A percentile compares a stretch with the other conserved stretches of the same genome.
These are phyloP conservation scores for Myiozetetes cayanensis DNA, from an alignment of 2,113 vertebrate species.

Conservation along the genomic window DNA sequence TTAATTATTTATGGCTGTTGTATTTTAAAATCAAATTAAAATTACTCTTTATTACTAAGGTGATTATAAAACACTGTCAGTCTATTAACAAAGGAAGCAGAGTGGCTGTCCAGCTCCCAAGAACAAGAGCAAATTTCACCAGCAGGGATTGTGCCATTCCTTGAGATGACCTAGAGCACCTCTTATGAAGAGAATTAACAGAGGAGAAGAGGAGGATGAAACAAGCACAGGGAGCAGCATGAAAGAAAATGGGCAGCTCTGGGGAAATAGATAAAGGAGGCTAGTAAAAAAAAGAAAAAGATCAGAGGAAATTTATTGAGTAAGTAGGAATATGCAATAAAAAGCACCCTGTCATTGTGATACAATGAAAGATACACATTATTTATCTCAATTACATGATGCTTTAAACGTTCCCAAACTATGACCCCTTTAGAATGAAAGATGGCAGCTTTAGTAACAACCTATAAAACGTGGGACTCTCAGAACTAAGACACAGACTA, in stretches of 20 bases:
- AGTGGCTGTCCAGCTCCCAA: background rate
- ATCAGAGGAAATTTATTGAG: background rate
- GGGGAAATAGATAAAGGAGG: background rate
- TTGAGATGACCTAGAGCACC: background rate
- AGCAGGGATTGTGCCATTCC: background rate
- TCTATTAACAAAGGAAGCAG: background rate
- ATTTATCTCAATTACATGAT: background rate
- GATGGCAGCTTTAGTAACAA: background rate
- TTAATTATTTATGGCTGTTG: background rate
- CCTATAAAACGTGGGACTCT: rapidly evolving
- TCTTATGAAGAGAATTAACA: background rate
- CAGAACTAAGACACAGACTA: background rate
- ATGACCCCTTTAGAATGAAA: background rate
- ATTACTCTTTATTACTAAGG: background rate
- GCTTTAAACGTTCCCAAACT: background rate
- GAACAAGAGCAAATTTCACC: background rate
- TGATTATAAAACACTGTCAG: background rate
- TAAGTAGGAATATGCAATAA: background rate
- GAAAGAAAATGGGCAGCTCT: background rate
- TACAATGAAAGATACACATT: background rate
- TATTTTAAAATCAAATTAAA: background rate
- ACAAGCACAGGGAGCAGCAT: background rate
- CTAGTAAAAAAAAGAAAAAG: background rate
- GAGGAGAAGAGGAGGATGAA: background rate
- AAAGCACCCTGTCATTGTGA: background rate